Evolutionary conservation across 2,113 vertebrate species (phyloP).

Genomic region (Taxidea taxus): DNA sequence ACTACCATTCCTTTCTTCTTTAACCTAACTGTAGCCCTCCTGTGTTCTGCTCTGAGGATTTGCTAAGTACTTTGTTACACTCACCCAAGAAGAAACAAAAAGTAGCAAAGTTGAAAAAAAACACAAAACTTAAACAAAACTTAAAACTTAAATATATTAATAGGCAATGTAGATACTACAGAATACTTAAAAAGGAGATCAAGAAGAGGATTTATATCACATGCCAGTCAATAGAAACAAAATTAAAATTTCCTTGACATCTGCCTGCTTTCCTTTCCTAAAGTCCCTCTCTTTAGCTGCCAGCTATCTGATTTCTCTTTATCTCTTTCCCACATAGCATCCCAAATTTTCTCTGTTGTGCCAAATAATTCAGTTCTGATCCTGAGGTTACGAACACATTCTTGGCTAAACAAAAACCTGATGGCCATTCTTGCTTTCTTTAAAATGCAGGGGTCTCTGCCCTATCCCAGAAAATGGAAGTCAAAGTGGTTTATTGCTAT

Average conservation of each 20-base stretch:
- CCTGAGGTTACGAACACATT: conserved; percentile 12
- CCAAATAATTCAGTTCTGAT: conserved; percentile 34
- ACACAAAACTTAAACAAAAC: too few relatives aligned
- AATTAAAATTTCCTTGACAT: conserved; percentile 50
- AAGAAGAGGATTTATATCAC: conserved; percentile 34
- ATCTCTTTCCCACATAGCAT: conserved; percentile 52
- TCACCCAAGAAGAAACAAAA: not conserved
- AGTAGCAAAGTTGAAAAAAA: not conserved
- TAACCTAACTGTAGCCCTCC: not conserved
- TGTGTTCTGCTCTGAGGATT: not conserved
- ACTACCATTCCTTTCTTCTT: not conserved
- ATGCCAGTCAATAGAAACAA: not conserved
- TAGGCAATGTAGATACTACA: not conserved
- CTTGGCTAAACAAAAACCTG: conserved; percentile 20
- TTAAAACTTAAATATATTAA: not conserved
- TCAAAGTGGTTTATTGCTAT: conserved; percentile 10
- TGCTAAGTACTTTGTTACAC: not conserved
- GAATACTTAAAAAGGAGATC: conserved; percentile 41
- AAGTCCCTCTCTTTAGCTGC: conserved; percentile 27
- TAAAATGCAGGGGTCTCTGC: conserved; percentile 20
- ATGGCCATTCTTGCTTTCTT: conserved; percentile 26
- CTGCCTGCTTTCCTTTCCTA: conserved; percentile 18
- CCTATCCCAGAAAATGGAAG: not conserved
- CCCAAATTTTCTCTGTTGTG: conserved; percentile 7
- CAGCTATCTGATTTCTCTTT: conserved; percentile 42